These are phyloP conservation scores for Drosophila rufa DNA, from an alignment of 1,140 invertebrate genomes.

Conservation along the genomic window DNA sequence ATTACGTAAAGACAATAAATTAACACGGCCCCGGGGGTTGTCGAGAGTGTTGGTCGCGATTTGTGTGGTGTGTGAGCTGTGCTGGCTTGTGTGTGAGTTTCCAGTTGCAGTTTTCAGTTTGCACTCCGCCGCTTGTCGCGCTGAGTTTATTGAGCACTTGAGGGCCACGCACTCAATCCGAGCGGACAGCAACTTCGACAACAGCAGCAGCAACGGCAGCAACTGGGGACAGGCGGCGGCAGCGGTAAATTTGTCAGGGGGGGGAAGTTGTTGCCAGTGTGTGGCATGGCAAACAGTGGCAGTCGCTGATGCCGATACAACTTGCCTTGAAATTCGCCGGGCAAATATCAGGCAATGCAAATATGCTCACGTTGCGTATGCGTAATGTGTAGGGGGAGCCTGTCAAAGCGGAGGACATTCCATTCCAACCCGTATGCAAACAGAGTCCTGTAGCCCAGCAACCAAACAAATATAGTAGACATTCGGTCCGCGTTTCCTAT, in stretches of 20 bases:
- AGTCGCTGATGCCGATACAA: conserved; percentile 60
- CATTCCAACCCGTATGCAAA: conserved; percentile 35
- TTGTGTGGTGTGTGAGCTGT: conserved; percentile 25
- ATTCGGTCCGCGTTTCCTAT: conserved; percentile 10
- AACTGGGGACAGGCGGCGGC: conserved; percentile 9
- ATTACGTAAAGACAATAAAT: conserved; percentile 52
- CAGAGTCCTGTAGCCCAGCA: conserved; percentile 27
- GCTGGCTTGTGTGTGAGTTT: conserved; percentile 12
- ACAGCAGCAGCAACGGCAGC: conserved; percentile 6
- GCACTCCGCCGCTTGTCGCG: conserved; percentile 36
- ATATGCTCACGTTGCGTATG: conserved; percentile 66
- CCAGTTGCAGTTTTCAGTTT: conserved; percentile 37
- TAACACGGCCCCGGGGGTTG: conserved; percentile 37
- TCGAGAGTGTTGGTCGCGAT: conserved; percentile 40
- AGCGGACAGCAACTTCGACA: conserved; percentile 28
- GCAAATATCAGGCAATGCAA: conserved; percentile 74
- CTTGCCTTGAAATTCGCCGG: conserved; percentile 49
- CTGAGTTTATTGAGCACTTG: conserved; percentile 75
- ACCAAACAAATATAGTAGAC: conserved; percentile 40
- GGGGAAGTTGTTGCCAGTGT: conserved; percentile 48
- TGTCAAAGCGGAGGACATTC: conserved; percentile 27
- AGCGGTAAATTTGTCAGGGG: conserved; percentile 62
- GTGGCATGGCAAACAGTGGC: conserved; percentile 51
- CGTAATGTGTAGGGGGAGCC: conserved; percentile 40
- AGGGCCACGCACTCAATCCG: conserved; percentile 63